A percentile compares a stretch with the other conserved stretches of the same genome.
These are phyloP conservation scores for Drosophila ironensis DNA, from an alignment of 1,140 invertebrate genomes.

Conservation along the genomic window DNA sequence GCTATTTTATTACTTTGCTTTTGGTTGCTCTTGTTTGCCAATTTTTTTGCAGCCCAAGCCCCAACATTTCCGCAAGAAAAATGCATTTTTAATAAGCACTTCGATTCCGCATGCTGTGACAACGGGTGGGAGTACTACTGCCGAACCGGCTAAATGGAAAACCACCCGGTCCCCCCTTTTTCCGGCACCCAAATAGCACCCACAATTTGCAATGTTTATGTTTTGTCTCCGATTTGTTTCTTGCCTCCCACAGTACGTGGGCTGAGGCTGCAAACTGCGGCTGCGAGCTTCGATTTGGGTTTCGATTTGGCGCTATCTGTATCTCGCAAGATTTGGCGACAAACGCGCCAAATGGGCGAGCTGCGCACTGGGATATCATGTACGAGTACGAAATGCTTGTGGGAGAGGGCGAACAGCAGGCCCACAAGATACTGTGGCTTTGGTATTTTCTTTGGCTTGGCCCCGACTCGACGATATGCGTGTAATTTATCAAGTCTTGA, in stretches of 20 bases:
- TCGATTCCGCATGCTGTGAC: slow-evolving; percentile 45
- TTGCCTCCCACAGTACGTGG: slow-evolving; percentile 56
- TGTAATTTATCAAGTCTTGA: slow-evolving; percentile 61
- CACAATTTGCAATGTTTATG: slow-evolving; percentile 48
- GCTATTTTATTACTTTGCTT: too few relatives aligned
- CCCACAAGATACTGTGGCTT: slow-evolving; percentile 18
- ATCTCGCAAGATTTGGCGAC: slow-evolving; percentile 6
- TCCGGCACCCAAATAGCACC: neutral
- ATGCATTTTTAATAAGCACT: slow-evolving; percentile 44
- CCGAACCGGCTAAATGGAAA: neutral
- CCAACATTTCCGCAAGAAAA: slow-evolving; percentile 11
- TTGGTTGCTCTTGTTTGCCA: neutral
- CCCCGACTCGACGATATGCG: slow-evolving; percentile 18
- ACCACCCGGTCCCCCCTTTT: neutral
- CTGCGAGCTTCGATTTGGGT: slow-evolving; percentile 17
- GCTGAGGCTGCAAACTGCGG: slow-evolving; percentile 46
- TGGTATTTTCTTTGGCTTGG: slow-evolving; percentile 2
- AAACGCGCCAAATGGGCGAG: slow-evolving; percentile 44
- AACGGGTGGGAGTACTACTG: slow-evolving; percentile 36
- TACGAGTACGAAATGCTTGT: too few relatives aligned
- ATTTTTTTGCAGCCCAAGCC: neutral
- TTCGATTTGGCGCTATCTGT: slow-evolving; percentile 16
- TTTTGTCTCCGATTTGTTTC: slow-evolving; percentile 75
- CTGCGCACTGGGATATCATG: slow-evolving; percentile 47
- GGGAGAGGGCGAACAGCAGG: slow-evolving; percentile 26